Conservation (phyloP, 2,888 invertebrate species). For the Sipunculus nudus region DNA sequence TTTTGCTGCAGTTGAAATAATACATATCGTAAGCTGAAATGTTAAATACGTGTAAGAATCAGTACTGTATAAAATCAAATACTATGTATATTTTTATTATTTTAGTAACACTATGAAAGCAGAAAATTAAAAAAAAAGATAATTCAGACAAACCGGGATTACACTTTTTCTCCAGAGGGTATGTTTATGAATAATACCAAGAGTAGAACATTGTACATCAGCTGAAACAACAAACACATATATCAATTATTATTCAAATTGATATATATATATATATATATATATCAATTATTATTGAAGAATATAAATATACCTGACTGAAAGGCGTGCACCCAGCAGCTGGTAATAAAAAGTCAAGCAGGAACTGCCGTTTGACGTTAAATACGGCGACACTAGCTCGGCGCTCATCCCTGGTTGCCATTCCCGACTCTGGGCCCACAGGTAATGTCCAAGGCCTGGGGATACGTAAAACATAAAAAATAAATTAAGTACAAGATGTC, state of each 20-base stretch:
- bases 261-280: no score
- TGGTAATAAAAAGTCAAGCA: conserved; percentile 37
- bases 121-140: neutral
- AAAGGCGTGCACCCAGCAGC: conserved; percentile 21
- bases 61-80: neutral
- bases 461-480: neutral
- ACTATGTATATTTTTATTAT: neutral
- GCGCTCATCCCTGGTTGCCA: conserved; percentile 27
- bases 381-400: conserved; percentile 32
- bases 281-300: no score
- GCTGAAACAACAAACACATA: no score
- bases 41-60: neutral
- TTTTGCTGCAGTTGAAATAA: no score
- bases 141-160: neutral
- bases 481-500: no score
- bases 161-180: neutral
- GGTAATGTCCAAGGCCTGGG: conserved; percentile 24
- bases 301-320: no score
- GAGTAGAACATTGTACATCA: neutral
- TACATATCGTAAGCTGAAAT: neutral
- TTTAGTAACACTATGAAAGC: neutral
- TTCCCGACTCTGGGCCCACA: conserved; percentile 26
- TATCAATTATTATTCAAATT: no score
- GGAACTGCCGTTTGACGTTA: conserved; percentile 49
- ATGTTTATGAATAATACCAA: neutral